Base-by-base conservation (phyloP, 2,797 vertebrate species). In the Pelochelys cantorii region DNA sequence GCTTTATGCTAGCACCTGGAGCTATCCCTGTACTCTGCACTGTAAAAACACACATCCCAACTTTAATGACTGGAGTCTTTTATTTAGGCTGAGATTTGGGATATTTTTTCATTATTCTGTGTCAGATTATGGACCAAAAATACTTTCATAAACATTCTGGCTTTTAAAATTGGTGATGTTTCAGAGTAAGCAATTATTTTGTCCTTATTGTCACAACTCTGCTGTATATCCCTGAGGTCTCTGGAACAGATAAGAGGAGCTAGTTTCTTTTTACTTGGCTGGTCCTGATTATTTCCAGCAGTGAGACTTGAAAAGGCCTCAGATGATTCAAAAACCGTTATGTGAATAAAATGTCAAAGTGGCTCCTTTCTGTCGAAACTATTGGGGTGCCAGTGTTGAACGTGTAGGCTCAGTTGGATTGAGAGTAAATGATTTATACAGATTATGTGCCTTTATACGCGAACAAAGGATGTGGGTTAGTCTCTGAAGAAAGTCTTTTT, bases 361-460 rank as follows among this genome's bases (percentile, higher is more conserved):
- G 86, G 92, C 82, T 74, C 54, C 22, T 95, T 97, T 96, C 74
- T 95, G 86, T 90, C 77, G 13, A 55, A 94, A 94, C 94, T 94
- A 79, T 96, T 90, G 17, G 88, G 93, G 93, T 95, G 94, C 96
- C 96, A 79, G 88, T 94, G 93, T 93, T 86, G 90, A 96, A 93
- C 89, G 89, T 56, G 84, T 15, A 90, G 85, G 92, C 88, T 5
- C 95, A 4, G 94, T 0, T 89, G 96, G 96, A 88, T 84, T 90
- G 88, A 83, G 5, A 91, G 94, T 65, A 95, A 96, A 97, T 96
- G 88, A 95, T 97, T 97, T 97, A 96, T 96, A 86, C 95, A 92
- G 31, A 83, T 97, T 59, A 91, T 65, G 89, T 37, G 86, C 91
- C 95, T 97, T 97, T 93, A 74, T 83, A 89, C 90, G 65, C 55